Conservation (phyloP, 2,113 vertebrate genomes). For the Turnix velox region DNA sequence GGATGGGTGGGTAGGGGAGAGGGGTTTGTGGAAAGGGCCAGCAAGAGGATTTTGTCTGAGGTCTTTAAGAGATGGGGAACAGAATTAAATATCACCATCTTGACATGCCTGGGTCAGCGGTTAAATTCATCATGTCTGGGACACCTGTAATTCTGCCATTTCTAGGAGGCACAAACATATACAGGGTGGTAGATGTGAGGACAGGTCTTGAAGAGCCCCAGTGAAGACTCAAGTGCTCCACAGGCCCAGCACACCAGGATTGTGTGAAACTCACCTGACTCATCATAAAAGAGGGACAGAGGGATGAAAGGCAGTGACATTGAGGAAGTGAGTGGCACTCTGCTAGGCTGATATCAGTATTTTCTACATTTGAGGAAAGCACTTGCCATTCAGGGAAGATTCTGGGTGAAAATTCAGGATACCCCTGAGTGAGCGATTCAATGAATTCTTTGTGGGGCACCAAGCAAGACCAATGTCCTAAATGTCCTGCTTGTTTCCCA, state of each 20-base stretch:
- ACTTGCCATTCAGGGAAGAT: neutral
- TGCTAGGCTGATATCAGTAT: rapidly evolving
- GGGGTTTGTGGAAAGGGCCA: neutral
- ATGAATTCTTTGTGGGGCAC: neutral
- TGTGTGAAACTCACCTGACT: neutral
- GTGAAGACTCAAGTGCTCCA: neutral
- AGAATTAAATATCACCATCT: neutral
- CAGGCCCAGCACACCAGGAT: neutral
- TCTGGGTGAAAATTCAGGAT: neutral
- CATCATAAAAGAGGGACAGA: rapidly evolving
- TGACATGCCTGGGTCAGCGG: neutral
- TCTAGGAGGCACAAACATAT: neutral
- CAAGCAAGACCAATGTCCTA: neutral
- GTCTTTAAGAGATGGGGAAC: neutral
- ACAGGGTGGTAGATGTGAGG: neutral
- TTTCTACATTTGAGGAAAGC: neutral
- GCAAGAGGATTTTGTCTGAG: neutral
- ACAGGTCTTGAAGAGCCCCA: neutral
- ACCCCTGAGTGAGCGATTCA: neutral
- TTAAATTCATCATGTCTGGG: neutral
- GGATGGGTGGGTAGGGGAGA: neutral
- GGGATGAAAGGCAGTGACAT: neutral
- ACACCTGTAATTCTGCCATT: neutral
- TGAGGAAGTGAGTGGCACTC: neutral
- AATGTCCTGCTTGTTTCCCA: neutral